A percentile compares a stretch with the other conserved stretches of the same genome.
phyloP scores from a whole-genome alignment of 2,888 invertebrate genomes.

The Trichopria drosophilae region DNA sequence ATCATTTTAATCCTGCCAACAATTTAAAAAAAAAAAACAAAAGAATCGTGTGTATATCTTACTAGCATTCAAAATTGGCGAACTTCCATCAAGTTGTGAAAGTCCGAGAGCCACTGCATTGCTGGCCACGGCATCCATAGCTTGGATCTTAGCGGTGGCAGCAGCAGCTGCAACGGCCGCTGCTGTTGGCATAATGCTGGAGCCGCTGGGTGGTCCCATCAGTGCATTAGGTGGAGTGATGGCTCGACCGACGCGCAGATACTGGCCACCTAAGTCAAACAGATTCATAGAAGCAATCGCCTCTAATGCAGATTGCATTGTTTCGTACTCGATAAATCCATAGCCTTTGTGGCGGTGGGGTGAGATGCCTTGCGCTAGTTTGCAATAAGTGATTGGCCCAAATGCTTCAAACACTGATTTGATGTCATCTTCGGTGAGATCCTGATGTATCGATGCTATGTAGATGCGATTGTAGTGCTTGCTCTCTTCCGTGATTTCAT shows the following conservation, averaged over 20 bases:
- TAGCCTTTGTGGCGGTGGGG: conserved; percentile 94
- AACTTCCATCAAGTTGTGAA: conserved; percentile 49
- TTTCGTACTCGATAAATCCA: conserved; percentile 97
- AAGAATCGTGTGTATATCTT: neutral
- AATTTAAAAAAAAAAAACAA: neutral
- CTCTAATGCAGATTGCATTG: conserved; percentile 88
- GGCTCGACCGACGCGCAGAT: conserved; percentile 88
- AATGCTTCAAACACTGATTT: conserved; percentile 99
- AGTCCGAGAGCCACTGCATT: conserved; percentile 76
- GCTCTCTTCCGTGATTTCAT: conserved; percentile 97
- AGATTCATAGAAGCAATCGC: conserved; percentile 99
- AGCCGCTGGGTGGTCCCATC: conserved; percentile 76
- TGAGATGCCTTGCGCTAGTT: conserved; percentile 87
- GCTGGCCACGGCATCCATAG: conserved; percentile 91
- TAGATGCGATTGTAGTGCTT: conserved; percentile 97
- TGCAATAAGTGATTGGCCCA: conserved; percentile 92
- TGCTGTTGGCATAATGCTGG: conserved; percentile 90
- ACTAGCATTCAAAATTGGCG: conserved; percentile 52
- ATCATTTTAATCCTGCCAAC: no score
- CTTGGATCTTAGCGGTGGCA: conserved; percentile 92
- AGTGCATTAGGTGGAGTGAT: conserved; percentile 96
- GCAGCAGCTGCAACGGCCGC: conserved; percentile 92
- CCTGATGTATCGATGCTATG: conserved; percentile 96
- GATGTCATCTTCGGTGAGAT: conserved; percentile 95
- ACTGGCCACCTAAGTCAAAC: conserved; percentile 97